Percentiles rank a stretch among this genome's conserved stretches.
phyloP scores from a whole-genome alignment of 2,797 vertebrate species.

The Sebastes baramenuke region DNA sequence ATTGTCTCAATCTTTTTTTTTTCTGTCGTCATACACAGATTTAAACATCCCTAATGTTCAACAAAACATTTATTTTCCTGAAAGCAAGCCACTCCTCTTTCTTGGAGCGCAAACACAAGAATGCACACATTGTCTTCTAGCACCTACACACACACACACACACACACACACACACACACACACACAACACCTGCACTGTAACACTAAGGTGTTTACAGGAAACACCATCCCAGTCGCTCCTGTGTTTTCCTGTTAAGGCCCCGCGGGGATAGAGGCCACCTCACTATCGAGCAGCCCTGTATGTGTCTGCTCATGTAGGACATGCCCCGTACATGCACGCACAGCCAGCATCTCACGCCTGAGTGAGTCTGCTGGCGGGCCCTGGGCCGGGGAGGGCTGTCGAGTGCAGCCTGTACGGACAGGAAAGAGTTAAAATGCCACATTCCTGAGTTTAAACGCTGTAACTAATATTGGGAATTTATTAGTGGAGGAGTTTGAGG shows the following conservation, averaged over 20 bases:
- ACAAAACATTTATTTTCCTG: neutral
- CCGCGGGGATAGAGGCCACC: slow-evolving; percentile 69
- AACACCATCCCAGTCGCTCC: slow-evolving; percentile 62
- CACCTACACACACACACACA: neutral
- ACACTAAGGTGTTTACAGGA: slow-evolving; percentile 72
- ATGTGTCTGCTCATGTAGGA: slow-evolving; percentile 78
- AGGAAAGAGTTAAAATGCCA: slow-evolving; percentile 68
- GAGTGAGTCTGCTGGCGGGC: slow-evolving; percentile 56
- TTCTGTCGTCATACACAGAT: neutral
- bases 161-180: neutral
- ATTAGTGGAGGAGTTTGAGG: slow-evolving; percentile 52
- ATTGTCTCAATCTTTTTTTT: neutral
- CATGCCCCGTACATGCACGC: slow-evolving; percentile 65
- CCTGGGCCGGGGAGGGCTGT: slow-evolving; percentile 40
- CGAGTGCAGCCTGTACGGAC: slow-evolving; percentile 29
- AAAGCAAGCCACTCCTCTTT: slow-evolving; percentile 10
- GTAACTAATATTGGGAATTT: slow-evolving; percentile 67
- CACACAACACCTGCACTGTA: slow-evolving; percentile 54
- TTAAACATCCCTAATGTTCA: neutral
- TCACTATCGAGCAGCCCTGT: slow-evolving; percentile 48
- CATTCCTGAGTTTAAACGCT: slow-evolving; percentile 73
- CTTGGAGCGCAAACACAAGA: slow-evolving; percentile 9
- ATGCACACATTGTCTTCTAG: slow-evolving; percentile 9
- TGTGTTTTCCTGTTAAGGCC: slow-evolving; percentile 70
- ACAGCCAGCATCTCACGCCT: slow-evolving; percentile 67